A percentile compares a stretch with the other conserved stretches of the same genome.
phyloP scores from a whole-genome alignment of 2,888 invertebrate genomes.

The Archips crataeganus region DNA sequence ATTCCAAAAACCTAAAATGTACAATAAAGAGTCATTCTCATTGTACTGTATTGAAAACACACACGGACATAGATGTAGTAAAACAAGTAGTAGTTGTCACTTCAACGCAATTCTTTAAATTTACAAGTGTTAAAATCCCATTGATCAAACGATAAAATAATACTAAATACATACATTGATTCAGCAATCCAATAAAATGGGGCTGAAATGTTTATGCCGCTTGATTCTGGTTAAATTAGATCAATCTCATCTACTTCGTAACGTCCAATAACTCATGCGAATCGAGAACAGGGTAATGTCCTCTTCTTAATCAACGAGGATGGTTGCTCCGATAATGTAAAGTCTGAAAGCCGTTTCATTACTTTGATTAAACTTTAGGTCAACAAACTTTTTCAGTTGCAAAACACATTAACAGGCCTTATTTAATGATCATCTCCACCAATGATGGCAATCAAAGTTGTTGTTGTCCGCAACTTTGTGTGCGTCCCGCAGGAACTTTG shows the following conservation, averaged over 20 bases:
- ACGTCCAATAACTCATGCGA: not conserved
- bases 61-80: too few species aligned
- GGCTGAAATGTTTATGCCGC: not conserved
- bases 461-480: too few species aligned
- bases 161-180: not conserved
- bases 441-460: too few species aligned
- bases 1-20: too few species aligned
- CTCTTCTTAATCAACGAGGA: not conserved
- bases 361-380: too few species aligned
- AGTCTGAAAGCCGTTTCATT: not conserved
- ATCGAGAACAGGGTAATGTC: slow-evolving; percentile 5
- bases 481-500: too few species aligned
- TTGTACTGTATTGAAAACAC: too few species aligned
- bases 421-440: too few species aligned
- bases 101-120: not conserved
- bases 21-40: too few species aligned
- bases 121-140: not conserved
- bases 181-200: not conserved
- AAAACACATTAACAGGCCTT: too few species aligned
- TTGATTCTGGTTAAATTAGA: slow-evolving; percentile 2
- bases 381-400: too few species aligned
- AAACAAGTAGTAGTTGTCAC: too few species aligned
- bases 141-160: not conserved
- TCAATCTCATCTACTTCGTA: not conserved
- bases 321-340: not conserved